These are phyloP conservation scores for Tursiops truncatus DNA, from an alignment of 2,113 vertebrate genomes.

Conservation along the genomic window DNA sequence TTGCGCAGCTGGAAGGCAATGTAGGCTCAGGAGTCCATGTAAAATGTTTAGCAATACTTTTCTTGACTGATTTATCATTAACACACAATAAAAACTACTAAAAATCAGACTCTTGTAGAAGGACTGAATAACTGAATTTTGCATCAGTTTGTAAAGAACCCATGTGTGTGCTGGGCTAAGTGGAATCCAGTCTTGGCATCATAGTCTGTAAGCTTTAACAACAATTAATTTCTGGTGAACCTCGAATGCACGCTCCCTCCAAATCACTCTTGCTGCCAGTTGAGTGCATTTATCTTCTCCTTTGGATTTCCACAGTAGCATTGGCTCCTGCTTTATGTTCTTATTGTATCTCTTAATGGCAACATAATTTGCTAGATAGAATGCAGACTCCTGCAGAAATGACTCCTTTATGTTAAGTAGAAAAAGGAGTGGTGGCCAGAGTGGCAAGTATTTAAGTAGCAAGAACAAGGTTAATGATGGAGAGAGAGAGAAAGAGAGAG, in stretches of 20 bases:
- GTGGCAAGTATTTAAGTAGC: background rate
- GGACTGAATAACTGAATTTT: background rate
- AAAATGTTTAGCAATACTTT: background rate
- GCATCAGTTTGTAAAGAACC: background rate
- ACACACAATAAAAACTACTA: background rate
- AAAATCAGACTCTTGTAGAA: background rate
- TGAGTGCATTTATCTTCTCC: background rate
- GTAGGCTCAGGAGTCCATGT: background rate
- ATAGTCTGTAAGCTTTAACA: background rate
- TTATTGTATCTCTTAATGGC: background rate
- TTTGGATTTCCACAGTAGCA: background rate
- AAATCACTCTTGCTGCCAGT: background rate
- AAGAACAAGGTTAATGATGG: background rate
- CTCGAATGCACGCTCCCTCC: background rate
- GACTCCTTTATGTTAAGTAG: background rate
- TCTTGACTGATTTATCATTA: background rate
- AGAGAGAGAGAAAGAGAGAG: background rate
- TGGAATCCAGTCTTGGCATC: background rate
- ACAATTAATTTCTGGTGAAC: background rate
- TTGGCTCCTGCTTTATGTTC: background rate
- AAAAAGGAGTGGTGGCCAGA: background rate
- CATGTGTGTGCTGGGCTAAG: background rate
- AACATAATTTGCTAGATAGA: background rate
- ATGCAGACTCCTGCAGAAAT: background rate
- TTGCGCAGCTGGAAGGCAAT: background rate